Evolutionary conservation across 2,113 vertebrate species (phyloP).

Genomic region (Sinocyclocheilus anshuiensis): DNA sequence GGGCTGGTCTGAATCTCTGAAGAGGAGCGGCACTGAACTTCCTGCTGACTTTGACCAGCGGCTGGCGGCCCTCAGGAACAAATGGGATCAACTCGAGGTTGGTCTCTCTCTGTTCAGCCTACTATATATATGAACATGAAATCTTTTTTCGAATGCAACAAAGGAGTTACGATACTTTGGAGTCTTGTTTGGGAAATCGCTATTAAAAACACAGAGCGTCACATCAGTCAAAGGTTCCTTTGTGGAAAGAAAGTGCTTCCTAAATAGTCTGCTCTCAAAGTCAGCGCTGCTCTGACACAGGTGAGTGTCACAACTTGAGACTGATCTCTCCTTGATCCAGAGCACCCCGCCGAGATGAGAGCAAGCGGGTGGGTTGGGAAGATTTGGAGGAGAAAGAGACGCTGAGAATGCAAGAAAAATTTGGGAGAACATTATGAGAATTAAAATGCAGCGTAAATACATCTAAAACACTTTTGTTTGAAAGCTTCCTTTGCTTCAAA

Average conservation of each 20-base stretch:
- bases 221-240: conserved; percentile 22
- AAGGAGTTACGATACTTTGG: not conserved
- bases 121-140: conserved; percentile 14
- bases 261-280: not conserved
- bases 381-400: not conserved
- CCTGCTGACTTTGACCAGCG: conserved; percentile 85
- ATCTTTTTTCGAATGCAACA: not conserved
- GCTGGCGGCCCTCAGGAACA: conserved; percentile 88
- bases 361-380: not conserved
- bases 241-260: conserved; percentile 1
- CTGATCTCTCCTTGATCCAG: not conserved
- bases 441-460: not conserved
- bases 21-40: conserved; percentile 82
- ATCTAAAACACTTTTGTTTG: not conserved
- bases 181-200: not conserved
- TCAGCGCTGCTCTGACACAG: not conserved
- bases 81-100: conserved; percentile 93
- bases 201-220: not conserved
- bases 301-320: conserved; percentile 9
- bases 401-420: not conserved
- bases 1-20: conserved; percentile 86
- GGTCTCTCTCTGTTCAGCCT: conserved; percentile 50
- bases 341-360: conserved; percentile 3
- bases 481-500: not conserved
- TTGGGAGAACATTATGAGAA: not conserved